A percentile compares a stretch with the other conserved stretches of the same genome.
Evolutionary conservation across 2,888 invertebrate species (phyloP).

Genomic region (Eulithis testata): DNA sequence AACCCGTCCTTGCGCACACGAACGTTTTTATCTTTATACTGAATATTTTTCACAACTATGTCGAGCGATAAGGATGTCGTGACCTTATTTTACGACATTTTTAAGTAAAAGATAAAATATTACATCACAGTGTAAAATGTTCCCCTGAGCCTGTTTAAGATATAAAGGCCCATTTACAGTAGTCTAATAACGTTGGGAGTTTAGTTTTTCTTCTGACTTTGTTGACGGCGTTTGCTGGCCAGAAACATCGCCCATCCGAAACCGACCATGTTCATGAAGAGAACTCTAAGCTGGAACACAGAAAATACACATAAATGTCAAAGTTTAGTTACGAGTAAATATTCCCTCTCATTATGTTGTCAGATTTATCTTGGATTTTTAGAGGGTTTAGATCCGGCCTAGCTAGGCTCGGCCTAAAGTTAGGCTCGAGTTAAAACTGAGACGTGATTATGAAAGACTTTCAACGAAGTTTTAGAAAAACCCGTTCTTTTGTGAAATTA

Average conservation of each 20-base stretch:
- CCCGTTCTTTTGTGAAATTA: too few relatives aligned
- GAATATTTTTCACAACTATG: slow-evolving; percentile 4
- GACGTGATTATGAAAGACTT: too few relatives aligned
- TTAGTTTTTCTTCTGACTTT: slow-evolving; percentile 66
- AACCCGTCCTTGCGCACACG: slow-evolving; percentile 1
- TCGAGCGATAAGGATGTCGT: slow-evolving; percentile 17
- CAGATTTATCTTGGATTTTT: too few relatives aligned
- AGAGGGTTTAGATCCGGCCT: too few relatives aligned
- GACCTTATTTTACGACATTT: slow-evolving; percentile 27
- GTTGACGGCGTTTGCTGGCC: slow-evolving; percentile 87
- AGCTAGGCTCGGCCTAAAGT: too few relatives aligned
- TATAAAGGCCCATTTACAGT: slow-evolving; percentile 36
- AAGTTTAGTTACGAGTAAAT: too few relatives aligned
- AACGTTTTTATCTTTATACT: slow-evolving; percentile 11
- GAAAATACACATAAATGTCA: neutral
- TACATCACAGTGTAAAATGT: slow-evolving; percentile 36
- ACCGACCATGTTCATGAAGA: slow-evolving; percentile 90
- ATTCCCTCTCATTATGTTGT: too few relatives aligned
- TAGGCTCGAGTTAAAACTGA: too few relatives aligned
- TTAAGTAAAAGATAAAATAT: slow-evolving; percentile 18
- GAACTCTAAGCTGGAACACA: slow-evolving; percentile 88
- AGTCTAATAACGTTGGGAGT: slow-evolving; percentile 33
- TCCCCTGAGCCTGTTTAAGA: too few relatives aligned
- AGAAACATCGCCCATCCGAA: slow-evolving; percentile 92
- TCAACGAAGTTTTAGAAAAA: too few relatives aligned